These are phyloP conservation scores for Promerops cafer DNA, from an alignment of 2,113 vertebrate genomes.

Conservation along the genomic window DNA sequence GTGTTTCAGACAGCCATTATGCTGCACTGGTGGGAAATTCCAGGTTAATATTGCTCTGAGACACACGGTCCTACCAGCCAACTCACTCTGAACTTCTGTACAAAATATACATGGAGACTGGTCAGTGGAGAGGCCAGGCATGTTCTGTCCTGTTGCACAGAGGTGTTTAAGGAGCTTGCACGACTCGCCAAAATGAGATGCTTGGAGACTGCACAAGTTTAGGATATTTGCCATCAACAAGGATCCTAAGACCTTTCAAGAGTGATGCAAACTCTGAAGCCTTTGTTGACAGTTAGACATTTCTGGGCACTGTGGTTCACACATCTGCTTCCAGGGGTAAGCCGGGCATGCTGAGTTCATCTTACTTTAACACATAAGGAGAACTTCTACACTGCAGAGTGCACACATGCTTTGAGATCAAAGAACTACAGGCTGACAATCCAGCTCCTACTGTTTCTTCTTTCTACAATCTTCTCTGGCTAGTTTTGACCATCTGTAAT, in stretches of 20 bases:
- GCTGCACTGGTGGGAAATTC: neutral
- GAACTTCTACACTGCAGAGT: neutral
- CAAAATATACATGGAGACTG: neutral
- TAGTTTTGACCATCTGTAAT: neutral
- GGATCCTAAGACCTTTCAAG: neutral
- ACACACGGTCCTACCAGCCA: fast-evolving
- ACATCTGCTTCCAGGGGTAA: neutral
- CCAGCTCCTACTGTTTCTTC: neutral
- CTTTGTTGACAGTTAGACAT: neutral
- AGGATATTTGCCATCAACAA: neutral
- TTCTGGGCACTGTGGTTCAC: neutral
- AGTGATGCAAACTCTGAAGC: neutral
- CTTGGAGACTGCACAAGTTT: neutral
- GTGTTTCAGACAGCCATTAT: neutral
- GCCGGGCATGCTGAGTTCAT: neutral
- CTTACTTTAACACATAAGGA: neutral
- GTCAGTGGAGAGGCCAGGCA: neutral
- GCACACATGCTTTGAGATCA: neutral
- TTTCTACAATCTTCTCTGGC: neutral
- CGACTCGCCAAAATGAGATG: neutral
- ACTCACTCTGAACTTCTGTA: neutral
- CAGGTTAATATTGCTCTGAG: neutral
- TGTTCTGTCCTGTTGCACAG: neutral
- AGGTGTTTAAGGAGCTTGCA: neutral
- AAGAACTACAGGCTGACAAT: neutral